A percentile compares a stretch with the other conserved stretches of the same genome.
Conservation (phyloP, 2,797 vertebrate genomes). For the Molossus alvarezi region DNA sequence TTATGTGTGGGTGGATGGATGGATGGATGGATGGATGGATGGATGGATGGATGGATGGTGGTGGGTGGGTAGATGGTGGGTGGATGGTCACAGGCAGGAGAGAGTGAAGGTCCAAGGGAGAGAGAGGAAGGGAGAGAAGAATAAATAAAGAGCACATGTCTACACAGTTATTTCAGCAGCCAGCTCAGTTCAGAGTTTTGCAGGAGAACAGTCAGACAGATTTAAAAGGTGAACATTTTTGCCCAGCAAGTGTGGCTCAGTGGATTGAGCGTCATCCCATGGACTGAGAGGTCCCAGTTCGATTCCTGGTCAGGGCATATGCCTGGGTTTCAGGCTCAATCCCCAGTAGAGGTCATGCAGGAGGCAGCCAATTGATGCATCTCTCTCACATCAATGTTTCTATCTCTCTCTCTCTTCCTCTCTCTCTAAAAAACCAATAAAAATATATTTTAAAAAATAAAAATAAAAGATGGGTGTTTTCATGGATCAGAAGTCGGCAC, state of each 20-base stretch:
- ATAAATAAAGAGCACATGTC: neutral
- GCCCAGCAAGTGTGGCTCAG: too few relatives aligned
- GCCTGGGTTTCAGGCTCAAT: too few relatives aligned
- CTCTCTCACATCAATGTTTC: too few relatives aligned
- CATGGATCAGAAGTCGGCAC: neutral
- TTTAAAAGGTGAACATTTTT: neutral
- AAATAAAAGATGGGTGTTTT: neutral
- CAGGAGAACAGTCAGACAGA: neutral
- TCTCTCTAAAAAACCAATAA: too few relatives aligned
- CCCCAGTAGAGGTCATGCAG: too few relatives aligned
- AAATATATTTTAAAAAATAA: too few relatives aligned
- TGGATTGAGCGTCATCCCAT: too few relatives aligned
- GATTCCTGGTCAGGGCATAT: too few relatives aligned
- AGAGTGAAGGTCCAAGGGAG: neutral
- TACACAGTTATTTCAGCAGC: neutral
- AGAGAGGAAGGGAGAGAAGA: neutral
- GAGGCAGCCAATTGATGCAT: too few relatives aligned
- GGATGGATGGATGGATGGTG: neutral
- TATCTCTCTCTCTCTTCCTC: too few relatives aligned
- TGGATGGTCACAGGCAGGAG: neutral
- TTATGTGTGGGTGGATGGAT: neutral
- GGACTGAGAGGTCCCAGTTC: too few relatives aligned
- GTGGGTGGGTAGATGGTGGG: neutral
- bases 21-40: neutral
- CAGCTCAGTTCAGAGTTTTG: neutral